Evolutionary conservation across 2,797 vertebrate species (phyloP), one percentile per base, ranked within the genome.

Genomic region (Sphaeramia orbicularis): DNA sequence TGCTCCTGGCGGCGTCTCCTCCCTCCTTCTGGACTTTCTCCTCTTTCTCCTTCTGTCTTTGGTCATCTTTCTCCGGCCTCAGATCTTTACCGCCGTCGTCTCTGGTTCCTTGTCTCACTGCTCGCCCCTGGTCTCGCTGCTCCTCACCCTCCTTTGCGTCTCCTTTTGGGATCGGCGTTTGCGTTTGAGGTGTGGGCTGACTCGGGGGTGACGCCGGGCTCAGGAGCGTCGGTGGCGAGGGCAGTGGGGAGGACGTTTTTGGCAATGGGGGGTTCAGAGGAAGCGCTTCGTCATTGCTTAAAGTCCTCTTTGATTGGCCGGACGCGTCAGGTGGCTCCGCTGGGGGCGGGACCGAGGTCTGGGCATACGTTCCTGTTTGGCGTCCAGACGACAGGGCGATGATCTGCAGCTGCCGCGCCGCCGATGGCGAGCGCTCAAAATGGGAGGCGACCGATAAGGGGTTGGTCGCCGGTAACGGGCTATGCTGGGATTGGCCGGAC

Each of bases 381-480:
- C 96, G 95, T 7, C 90, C 94, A 1, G 97, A 96, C 4, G 96
- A 97, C 45, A 97, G 95, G 6, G 97, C 97, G 0, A 97, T 94
- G 83, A 92, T 97, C 85, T 84, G 94, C 83, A 70, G 96, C 92
- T 91, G 96, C 69, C 91, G 77, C 0, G 97, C 95, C 0, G 93
- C 93, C 6, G 93, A 91, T 0, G 92, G 90, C 7, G 91, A 86
- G n/a, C 94, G 93, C 8, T 96, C 94, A 2, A 91, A 90, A 10
- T 57, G 81, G 10, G 95, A 24, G 86, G 92, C 4, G 81, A 92
- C 62, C 74, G 94, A 30, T 92, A 69, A 0, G 76, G 78, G 2
- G 81, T 18, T 92, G 89, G 68, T 82, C 80, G 54, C 91, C 68
- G 89, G 87, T 69, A 87, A 87, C 49, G 76, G 92, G 84, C 76